Base-by-base conservation (phyloP, 2,888 invertebrate species). In the Alitta virens region DNA sequence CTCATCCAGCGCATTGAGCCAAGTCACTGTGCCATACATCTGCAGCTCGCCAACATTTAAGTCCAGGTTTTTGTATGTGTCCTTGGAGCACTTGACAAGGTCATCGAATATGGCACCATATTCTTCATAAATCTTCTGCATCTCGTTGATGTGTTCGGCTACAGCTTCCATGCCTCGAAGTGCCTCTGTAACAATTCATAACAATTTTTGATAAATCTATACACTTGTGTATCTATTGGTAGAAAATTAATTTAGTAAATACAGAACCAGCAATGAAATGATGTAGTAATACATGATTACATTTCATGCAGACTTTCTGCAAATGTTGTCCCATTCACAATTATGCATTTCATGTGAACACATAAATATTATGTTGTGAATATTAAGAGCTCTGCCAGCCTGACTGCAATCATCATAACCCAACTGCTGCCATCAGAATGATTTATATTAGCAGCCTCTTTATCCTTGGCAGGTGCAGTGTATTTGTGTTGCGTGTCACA, bases 81-180 rank as follows among this genome's bases (percentile, higher is more conserved):
- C 76, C 60, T 72, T 74, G 68, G 77, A 76, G 64, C 72, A 71
- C 66, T 72, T 75, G 33, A 75, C 71, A n/a, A 97, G 87, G 82
- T 96, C 95, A 86, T 97, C 96, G 85, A 98, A 97, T 83, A 96
- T 95, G 77, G 93, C 92, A 76, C 98, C 98, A 84, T 97, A 97
- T 85, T 98, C 98, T 86, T 98, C 97, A 83, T 97, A 96, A 78
- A 97, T 96, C 85, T 97, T 89, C 87, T 97, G 97, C 96, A 97
- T 97, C 86, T 97, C 96, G 85, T 97, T 98, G 78, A 98, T 97
- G 85, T 98, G 97, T 84, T 97, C 96, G 53, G 97, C 97, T 73
- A 97, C 97, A 84, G 95, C 94, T 82, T 97, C 96, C 96, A 97
- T 97, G 72, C 78, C 95, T 83, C 94, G 92, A 62, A 95, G 86